Conservation (phyloP, 2,888 invertebrate genomes). For the Andrena flavipes region DNA sequence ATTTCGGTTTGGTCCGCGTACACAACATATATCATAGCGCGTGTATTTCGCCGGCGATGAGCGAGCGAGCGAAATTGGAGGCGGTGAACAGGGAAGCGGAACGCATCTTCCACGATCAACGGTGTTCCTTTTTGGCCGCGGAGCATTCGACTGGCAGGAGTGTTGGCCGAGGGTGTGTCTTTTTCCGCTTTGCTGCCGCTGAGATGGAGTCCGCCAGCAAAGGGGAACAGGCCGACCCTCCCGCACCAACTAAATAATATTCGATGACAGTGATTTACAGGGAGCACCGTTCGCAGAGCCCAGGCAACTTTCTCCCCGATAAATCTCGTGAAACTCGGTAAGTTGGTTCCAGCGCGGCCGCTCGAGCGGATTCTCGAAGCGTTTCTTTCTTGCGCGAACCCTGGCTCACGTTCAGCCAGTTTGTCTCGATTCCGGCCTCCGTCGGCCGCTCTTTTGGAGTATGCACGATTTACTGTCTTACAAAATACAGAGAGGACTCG, state of each 20-base stretch:
- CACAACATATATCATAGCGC: neutral
- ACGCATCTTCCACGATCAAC: neutral
- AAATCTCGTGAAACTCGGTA: constrained; percentile 46
- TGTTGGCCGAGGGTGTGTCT: constrained; percentile 86
- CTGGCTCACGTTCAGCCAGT: constrained; percentile 1
- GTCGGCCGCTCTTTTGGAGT: neutral
- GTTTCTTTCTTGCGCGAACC: constrained; percentile 3
- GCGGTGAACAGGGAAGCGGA: neutral
- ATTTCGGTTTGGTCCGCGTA: neutral
- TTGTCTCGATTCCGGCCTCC: constrained; percentile 13
- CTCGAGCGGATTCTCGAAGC: neutral
- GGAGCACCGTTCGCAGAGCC: constrained; percentile 17
- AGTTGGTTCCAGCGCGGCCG: constrained; percentile 16
- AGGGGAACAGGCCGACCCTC: constrained; percentile 87
- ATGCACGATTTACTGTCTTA: constrained; percentile 1
- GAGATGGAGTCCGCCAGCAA: constrained; percentile 86
- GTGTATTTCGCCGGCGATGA: constrained; percentile 14
- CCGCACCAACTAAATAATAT: constrained; percentile 73
- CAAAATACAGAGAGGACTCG: neutral
- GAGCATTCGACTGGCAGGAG: constrained; percentile 48
- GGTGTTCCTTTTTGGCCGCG: constrained; percentile 31
- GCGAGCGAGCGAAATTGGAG: neutral
- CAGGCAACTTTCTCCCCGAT: constrained; percentile 31
- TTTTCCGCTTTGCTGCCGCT: constrained; percentile 89
- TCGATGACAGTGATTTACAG: constrained; percentile 57